Evolutionary conservation across 2,797 vertebrate genomes (phyloP).

Genomic region (Pteropus rufus): DNA sequence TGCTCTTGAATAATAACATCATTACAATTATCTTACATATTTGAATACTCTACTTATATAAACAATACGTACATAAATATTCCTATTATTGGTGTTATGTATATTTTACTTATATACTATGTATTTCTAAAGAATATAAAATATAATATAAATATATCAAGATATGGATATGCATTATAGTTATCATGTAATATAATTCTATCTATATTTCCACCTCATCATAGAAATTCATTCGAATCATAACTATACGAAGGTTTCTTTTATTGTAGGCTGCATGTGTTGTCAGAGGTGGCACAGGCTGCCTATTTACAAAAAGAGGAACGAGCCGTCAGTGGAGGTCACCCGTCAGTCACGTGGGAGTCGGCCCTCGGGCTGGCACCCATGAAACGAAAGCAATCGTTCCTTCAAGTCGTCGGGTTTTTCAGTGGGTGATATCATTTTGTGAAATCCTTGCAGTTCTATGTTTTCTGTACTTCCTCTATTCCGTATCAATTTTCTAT

Average conservation of each 20-base stretch:
- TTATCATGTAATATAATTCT: not conserved
- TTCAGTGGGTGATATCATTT: accelerated
- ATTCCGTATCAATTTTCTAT: not conserved
- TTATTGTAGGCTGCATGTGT: not conserved
- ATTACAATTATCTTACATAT: not conserved
- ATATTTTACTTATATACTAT: not conserved
- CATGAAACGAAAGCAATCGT: not conserved
- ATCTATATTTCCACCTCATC: not conserved
- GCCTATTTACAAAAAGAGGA: not conserved
- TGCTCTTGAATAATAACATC: not conserved
- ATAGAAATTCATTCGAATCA: not conserved
- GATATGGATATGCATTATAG: not conserved
- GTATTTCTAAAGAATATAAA: not conserved
- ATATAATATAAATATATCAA: not conserved
- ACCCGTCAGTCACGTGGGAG: accelerated
- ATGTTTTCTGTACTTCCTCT: accelerated
- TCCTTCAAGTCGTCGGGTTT: not conserved
- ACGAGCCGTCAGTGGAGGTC: not conserved
- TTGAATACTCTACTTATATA: not conserved
- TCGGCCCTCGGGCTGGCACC: too few relatives aligned
- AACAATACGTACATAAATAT: not conserved
- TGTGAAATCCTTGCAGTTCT: not conserved
- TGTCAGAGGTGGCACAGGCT: not conserved
- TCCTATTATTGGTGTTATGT: not conserved
- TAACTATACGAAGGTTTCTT: not conserved